Evolutionary conservation across 2,888 invertebrate species (phyloP).

Genomic region (Fragum sueziense): DNA sequence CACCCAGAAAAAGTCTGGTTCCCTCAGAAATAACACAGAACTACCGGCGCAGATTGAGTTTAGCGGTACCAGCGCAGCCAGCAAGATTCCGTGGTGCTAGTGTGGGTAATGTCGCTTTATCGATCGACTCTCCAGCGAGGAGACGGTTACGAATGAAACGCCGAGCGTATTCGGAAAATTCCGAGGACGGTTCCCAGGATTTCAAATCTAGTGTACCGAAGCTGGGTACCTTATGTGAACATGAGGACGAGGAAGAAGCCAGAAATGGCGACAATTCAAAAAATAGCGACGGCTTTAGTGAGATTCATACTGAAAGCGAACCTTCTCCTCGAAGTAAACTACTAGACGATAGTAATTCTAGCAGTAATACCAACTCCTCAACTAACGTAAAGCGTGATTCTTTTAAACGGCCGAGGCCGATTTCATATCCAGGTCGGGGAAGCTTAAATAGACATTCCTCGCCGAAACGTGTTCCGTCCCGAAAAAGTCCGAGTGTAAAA

Average conservation of each 20-base stretch:
- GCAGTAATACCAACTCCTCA: background rate
- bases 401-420: background rate
- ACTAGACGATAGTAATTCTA: background rate
- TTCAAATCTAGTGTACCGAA: background rate
- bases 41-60: conserved; percentile 64
- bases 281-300: background rate
- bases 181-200: conserved; percentile 7
- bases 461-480: conserved; percentile 34
- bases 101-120: conserved; percentile 46
- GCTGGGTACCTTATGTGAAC: conserved; percentile 2
- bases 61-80: conserved; percentile 48
- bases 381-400: background rate
- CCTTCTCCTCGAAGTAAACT: conserved; percentile 1
- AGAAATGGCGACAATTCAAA: background rate
- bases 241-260: conserved; percentile 10
- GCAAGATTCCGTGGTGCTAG: conserved; percentile 48
- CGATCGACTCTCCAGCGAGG: conserved; percentile 52
- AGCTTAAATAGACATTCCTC: background rate
- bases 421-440: background rate
- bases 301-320: conserved; percentile 11
- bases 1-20: conserved; percentile 44
- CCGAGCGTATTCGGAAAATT: conserved; percentile 28
- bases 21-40: conserved; percentile 54
- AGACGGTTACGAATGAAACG: conserved; percentile 38
- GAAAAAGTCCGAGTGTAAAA: conserved; percentile 44